phyloP scores from a whole-genome alignment of 1,140 invertebrate genomes.

The Bradysia coprophila region DNA sequence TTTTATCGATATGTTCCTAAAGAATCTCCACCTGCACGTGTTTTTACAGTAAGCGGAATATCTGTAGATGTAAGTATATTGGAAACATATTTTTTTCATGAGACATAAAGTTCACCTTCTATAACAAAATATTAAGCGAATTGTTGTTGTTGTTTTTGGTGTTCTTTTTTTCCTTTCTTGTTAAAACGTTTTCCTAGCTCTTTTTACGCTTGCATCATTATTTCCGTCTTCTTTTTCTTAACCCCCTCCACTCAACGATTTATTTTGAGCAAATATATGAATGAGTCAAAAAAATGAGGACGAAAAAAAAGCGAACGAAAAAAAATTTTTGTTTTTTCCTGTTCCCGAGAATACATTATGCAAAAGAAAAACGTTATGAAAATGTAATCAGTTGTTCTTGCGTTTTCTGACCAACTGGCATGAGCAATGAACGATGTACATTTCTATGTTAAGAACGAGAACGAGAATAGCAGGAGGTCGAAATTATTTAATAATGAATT shows the following conservation, averaged over 20 bases:
- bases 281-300: not conserved
- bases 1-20: constrained; percentile 58
- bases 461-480: no score
- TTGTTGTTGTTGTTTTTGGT: no score
- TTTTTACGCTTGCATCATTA: not conserved
- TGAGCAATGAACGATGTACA: no score
- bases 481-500: no score
- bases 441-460: no score
- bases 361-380: no score
- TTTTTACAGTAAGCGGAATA: constrained; percentile 47
- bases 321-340: not conserved
- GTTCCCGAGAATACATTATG: no score
- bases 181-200: not conserved
- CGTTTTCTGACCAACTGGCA: no score
- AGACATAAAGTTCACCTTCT: no score
- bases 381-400: no score
- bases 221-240: not conserved
- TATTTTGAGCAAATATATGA: not conserved
- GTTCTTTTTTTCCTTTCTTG: not conserved
- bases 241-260: no score
- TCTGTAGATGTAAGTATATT: constrained; percentile 55
- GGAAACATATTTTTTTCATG: not conserved
- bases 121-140: no score
- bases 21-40: constrained; percentile 45
- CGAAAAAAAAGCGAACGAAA: not conserved